A percentile compares a stretch with the other conserved stretches of the same genome.
phyloP scores from a whole-genome alignment of 1,140 invertebrate genomes.

The Drosophila pallidifrons region DNA sequence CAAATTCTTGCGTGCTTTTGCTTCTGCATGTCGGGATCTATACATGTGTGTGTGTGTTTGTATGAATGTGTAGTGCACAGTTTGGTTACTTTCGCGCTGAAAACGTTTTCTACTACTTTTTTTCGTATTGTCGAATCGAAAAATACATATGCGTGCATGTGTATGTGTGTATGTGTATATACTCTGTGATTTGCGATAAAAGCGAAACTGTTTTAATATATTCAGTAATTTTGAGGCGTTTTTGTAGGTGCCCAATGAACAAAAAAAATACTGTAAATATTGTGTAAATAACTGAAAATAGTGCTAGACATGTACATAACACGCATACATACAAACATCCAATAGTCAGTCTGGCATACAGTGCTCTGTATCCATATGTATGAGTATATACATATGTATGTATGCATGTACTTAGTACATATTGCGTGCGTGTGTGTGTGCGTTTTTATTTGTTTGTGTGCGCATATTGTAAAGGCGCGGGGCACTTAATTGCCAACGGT shows the following conservation, averaged over 20 bases:
- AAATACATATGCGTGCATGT: slow-evolving; percentile 34
- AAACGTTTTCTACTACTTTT: slow-evolving; percentile 69
- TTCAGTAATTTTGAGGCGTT: slow-evolving; percentile 42
- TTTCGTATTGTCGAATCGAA: slow-evolving; percentile 34
- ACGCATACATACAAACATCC: slow-evolving; percentile 16
- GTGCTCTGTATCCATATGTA: slow-evolving; percentile 16
- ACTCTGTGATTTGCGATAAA: slow-evolving; percentile 45
- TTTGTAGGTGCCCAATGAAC: slow-evolving; percentile 10
- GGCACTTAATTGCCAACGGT: slow-evolving; percentile 64
- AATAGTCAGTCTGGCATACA: slow-evolving; percentile 18
- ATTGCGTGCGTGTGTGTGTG: slow-evolving; percentile 19
- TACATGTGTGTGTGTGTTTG: slow-evolving; percentile 36
- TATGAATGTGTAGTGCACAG: slow-evolving; percentile 58
- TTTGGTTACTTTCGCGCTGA: slow-evolving; percentile 76
- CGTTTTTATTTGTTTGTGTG: slow-evolving; percentile 48
- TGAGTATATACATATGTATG: slow-evolving; percentile 17
- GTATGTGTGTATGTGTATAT: slow-evolving; percentile 8
- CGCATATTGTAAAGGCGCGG: slow-evolving; percentile 75
- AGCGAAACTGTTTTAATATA: slow-evolving; percentile 41
- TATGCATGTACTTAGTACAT: neutral
- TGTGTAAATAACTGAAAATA: slow-evolving; percentile 82
- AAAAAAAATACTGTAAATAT: slow-evolving; percentile 52
- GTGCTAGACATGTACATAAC: slow-evolving; percentile 58
- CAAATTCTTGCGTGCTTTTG: slow-evolving; percentile 78
- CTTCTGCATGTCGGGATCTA: slow-evolving; percentile 57